Conservation (phyloP, 2,888 invertebrate genomes). For the Pardosa pseudoannulata region DNA sequence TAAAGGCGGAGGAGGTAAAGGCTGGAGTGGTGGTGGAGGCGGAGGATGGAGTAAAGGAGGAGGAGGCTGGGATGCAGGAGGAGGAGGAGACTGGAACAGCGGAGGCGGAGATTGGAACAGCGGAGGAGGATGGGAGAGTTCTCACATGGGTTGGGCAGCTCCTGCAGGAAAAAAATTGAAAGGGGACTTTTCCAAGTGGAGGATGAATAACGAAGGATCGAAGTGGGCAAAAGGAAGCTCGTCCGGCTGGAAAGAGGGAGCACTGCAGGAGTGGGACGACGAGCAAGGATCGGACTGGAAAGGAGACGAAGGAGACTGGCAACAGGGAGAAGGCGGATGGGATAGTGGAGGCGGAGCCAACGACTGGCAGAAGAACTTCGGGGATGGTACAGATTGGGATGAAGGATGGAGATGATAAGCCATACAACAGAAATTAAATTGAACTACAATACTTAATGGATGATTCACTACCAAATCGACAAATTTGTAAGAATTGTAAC, state of each 20-base stretch:
- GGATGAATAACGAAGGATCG: background rate
- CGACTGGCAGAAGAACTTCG: background rate
- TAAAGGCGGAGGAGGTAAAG: slow-evolving; percentile 22
- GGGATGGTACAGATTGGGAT: slow-evolving; percentile 43
- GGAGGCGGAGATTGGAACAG: slow-evolving; percentile 40
- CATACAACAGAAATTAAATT: no score
- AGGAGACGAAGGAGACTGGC: slow-evolving; percentile 15
- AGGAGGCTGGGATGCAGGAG: background rate
- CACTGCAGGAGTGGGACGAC: background rate
- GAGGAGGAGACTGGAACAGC: background rate
- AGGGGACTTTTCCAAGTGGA: background rate
- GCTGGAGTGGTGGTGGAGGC: slow-evolving; percentile 24
- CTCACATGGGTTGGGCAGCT: background rate
- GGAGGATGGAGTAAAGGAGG: slow-evolving; percentile 29
- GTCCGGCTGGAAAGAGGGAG: background rate
- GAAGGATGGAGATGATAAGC: slow-evolving; percentile 36
- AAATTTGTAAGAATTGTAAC: no score
- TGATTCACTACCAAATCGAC: no score
- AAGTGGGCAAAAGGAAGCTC: background rate
- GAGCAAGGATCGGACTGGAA: slow-evolving; percentile 7
- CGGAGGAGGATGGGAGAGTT: background rate
- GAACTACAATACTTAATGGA: no score
- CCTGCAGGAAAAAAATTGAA: background rate
- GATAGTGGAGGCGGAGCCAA: no score
- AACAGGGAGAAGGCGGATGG: background rate